Base-by-base conservation (phyloP, 2,113 vertebrate species). In the Otis tarda region DNA sequence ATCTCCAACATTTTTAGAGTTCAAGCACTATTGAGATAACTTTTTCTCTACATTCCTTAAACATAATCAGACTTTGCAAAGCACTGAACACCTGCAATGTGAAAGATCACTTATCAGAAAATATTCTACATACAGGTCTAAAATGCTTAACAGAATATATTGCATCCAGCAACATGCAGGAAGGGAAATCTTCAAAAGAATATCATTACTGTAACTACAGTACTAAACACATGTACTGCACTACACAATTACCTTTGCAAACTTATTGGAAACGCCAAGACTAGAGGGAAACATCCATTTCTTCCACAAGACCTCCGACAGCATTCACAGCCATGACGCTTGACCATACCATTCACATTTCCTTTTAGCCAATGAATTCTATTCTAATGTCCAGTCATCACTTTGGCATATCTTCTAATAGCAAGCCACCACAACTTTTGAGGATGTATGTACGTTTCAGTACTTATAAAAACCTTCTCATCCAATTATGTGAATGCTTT, bases 381-480 rank as follows among this genome's bases (percentile, higher is more conserved):
- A 3, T 27, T 39, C 25, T 50, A 27, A 86, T 8, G 24, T 16
- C 31, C 41, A 55, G 8, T 45, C 33, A 8, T 31, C 47, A 52
- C 33, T 27, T 59, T 55, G 14, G 33, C 12, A 73, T 91, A 73
- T n/a, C n/a, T 91, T 74, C 67, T 35, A 73, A 45, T 3, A 80
- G 49, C 23, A 94, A 87, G n/a, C 4, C 8, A 70, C 5, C 1
- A 4, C 22, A 59, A 12, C 23, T 45, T 50, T 53, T 76, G 27
- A 7, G 1, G 5, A 39, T 20, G 3, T 9, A 59, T 6, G 12
- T 45, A 45, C 7, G 0, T 55, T 78, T 33, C 21, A 14, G 65
- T 68, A 79, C 24, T 64, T 57, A 76, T 0, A 41, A 73, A 49
- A 94, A 64, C 7, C 15, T 33, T 33, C 27, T 60, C 35, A 22